Base-by-base conservation (phyloP, 1,140 invertebrate species). In the Lerema accius region DNA sequence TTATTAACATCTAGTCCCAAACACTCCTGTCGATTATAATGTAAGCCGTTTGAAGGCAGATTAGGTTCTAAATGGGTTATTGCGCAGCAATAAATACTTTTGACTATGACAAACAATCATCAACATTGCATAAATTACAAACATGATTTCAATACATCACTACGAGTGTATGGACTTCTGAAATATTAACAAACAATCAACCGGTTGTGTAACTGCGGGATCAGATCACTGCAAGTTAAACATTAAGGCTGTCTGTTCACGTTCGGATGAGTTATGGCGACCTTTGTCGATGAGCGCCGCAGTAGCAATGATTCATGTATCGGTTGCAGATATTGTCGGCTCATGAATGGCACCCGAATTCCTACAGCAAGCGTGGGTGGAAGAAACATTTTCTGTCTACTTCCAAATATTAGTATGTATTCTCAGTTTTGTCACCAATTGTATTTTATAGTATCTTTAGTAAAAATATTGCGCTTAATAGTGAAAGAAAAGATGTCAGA, bases 181-280 rank as follows among this genome's bases (percentile, higher is more conserved):
- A 32, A 7, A 32, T 32, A 32, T 32, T 32, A 32, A 32, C 4
- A 32, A 32, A 23, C 19, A 23, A 10, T 37, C 35, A 11, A 11
- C 4, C 10, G n/a, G 35, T 37, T 37, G 35, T 37, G 35, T 37
- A 37, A 37, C 35, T 9, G 1, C 35, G n/a, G 28, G 35, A 37
- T 37, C 35, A 37, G 32, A 60, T 64, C 53, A n/a, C n/a, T 63
- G 63, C 65, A 59, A 65, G 50, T 50, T 64, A 61, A 71, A 67
- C 65, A 71, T 71, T 71, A 62, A 67, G 45, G 28, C 35, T 67
- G 67, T 58, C 58, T 67, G 46, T 67, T 65, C 40, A 56, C 56
- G 48, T 71, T 64, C 43, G n/a, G 48, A 62, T 71, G 69, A 71
- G 46, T 65, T 71, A 68, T 68, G 63, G 43, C 66, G 63, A 71